Evolutionary conservation across 2,888 invertebrate species (phyloP), one percentile per base, ranked within the genome.

Genomic region (Eristalis arbustorum): DNA sequence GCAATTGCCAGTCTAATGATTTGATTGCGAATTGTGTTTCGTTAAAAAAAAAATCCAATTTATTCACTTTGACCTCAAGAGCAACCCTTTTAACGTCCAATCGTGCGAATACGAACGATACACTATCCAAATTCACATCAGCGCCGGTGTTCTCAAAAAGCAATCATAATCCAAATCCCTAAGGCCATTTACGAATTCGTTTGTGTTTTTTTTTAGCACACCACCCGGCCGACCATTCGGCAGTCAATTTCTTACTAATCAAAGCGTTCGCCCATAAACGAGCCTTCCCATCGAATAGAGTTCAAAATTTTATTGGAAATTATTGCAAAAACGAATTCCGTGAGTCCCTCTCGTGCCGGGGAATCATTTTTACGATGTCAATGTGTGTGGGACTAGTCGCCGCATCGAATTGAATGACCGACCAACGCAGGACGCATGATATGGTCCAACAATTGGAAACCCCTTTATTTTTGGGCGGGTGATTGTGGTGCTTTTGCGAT

Each of bases 281-380:
- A 67, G 68, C 59, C 59, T 59, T 81, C 75, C 34, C 23, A 72
- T 34, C 68, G 57, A 68, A 76, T 76, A 73, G 37, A 68, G 57
- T 73, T 84, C 40, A 28, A 11, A 76, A 31, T 84, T 84, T 81
- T 84, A 84, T 84, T 84, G 68, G 80, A 76, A 84, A 84, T 76
- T 80, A 84, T 84, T 84, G 84, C 81, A 72, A 84, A 84, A 80
- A 84, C 68, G 75, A 62, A 76, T 73, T 80, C 64, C 34, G 79
- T 74, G 69, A 59, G 40, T 61, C 66, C 61, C 67, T 49, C 69
- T 37, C 18, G 5, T 49, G 49, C 18, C 18, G 8, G 49, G 3
- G 67, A 74, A 74, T 74, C 71, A 73, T 81, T 84, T 84, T 84
- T 84, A 84, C 18, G n/a, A 49, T 49, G 49, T 49, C 49, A 49